Evolutionary conservation across 2,113 vertebrate genomes (phyloP).

Genomic region (Sylvietta virens): DNA sequence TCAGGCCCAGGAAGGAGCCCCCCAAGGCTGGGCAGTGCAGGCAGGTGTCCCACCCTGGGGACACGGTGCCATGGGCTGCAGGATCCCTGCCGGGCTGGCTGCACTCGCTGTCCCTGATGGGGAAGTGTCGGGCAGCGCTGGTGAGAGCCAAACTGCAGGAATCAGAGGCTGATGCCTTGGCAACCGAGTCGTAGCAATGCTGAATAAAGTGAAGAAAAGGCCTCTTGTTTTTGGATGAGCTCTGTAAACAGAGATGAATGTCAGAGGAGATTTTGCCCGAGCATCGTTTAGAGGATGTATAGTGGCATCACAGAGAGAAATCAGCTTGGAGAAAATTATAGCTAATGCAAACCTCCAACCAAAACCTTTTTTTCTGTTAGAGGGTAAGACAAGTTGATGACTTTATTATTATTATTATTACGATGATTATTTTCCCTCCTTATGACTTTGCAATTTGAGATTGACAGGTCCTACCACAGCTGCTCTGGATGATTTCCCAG

Average conservation of each 20-base stretch:
- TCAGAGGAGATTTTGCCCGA: slow-evolving; percentile 30
- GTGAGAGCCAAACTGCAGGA: slow-evolving; percentile 17
- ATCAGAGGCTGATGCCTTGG: slow-evolving; percentile 36
- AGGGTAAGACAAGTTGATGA: slow-evolving; percentile 52
- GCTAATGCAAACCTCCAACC: slow-evolving; percentile 32
- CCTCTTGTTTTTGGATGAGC: slow-evolving; percentile 52
- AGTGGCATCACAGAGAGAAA: slow-evolving; percentile 15
- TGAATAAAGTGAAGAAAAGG: slow-evolving; percentile 42
- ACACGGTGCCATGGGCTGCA: fast-evolving
- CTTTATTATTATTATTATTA: slow-evolving; percentile 67
- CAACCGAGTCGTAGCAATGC: neutral
- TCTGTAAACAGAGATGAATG: slow-evolving; percentile 47
- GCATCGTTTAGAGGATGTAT: neutral
- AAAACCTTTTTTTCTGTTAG: neutral
- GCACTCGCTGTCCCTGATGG: too few species aligned
- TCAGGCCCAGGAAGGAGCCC: neutral
- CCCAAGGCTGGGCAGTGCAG: fast-evolving
- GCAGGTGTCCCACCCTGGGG: neutral
- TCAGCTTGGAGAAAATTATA: slow-evolving; percentile 33
- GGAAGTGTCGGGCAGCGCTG: neutral
- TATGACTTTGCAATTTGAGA: slow-evolving; percentile 54
- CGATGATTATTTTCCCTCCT: slow-evolving; percentile 51
- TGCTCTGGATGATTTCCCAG: slow-evolving; percentile 64
- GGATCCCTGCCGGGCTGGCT: neutral
- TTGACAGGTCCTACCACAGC: slow-evolving; percentile 48